A percentile compares a stretch with the other conserved stretches of the same genome.
These are phyloP conservation scores for Pseudorhombus dupliciocellatus DNA, from an alignment of 2,113 vertebrate species.

Conservation along the genomic window DNA sequence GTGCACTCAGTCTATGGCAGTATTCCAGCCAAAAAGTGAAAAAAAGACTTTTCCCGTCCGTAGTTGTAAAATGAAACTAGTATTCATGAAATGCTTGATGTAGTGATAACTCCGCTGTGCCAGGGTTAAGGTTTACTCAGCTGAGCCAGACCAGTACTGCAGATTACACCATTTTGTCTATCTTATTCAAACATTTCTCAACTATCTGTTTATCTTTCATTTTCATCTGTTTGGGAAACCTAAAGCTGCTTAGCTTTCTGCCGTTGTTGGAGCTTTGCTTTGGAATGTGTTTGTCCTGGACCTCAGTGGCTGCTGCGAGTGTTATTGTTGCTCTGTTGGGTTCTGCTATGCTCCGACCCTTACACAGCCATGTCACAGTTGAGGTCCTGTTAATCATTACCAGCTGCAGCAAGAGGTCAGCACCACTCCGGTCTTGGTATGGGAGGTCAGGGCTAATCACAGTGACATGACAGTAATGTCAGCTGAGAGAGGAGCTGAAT, in stretches of 20 bases:
- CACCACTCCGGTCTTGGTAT: slow-evolving; percentile 30
- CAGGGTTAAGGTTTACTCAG: too few species aligned
- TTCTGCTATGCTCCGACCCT: slow-evolving; percentile 39
- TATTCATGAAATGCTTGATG: neutral
- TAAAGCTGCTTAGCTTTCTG: slow-evolving; percentile 9
- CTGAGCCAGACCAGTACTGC: neutral
- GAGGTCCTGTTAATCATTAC: slow-evolving; percentile 64
- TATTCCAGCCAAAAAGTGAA: neutral
- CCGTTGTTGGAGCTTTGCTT: neutral
- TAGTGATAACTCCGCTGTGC: neutral
- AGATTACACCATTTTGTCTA: too few species aligned
- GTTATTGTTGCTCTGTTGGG: slow-evolving; percentile 30
- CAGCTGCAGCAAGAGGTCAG: slow-evolving; percentile 61
- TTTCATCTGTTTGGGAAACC: neutral
- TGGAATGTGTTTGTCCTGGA: slow-evolving; percentile 11
- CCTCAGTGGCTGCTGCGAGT: slow-evolving; percentile 2
- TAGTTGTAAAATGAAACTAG: neutral
- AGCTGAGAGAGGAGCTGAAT: slow-evolving; percentile 40
- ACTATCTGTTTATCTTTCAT: neutral
- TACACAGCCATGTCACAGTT: slow-evolving; percentile 27
- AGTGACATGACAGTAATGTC: slow-evolving; percentile 49
- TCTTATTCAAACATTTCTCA: neutral
- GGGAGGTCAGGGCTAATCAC: slow-evolving; percentile 67
- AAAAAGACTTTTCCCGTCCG: neutral
- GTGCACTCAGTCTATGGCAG: neutral